phyloP scores from a whole-genome alignment of 2,113 vertebrate species.

The Lota lota region DNA sequence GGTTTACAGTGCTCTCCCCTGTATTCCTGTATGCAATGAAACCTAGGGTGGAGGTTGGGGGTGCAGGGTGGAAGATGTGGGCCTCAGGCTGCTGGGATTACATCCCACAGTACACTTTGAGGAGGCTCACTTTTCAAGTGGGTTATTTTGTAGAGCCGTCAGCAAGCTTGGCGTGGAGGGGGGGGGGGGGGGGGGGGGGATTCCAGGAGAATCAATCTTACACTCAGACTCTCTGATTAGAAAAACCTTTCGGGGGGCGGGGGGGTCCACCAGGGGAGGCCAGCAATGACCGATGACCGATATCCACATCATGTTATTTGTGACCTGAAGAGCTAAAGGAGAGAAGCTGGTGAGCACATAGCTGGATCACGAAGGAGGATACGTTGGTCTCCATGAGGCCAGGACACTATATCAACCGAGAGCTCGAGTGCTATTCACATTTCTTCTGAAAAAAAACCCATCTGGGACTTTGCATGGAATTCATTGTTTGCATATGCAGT shows the following conservation, averaged over 20 bases:
- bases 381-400: background rate
- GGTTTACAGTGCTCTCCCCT: conserved; percentile 40
- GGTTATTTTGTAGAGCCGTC: conserved; percentile 14
- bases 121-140: conserved; percentile 13
- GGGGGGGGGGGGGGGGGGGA: conserved; percentile 30
- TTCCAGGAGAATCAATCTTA: conserved; percentile 28
- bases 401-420: conserved; percentile 24
- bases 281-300: conserved; percentile 25
- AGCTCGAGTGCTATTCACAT: conserved; percentile 1
- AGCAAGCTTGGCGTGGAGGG: conserved; percentile 21
- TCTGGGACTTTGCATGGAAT: background rate
- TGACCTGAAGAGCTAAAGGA: background rate
- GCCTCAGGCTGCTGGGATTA: conserved; percentile 3
- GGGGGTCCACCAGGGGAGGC: conserved; percentile 9
- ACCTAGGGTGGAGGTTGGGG: background rate
- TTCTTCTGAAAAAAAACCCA: background rate
- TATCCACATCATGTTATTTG: conserved; percentile 18
- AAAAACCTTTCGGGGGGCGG: background rate
- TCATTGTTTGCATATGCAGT: background rate
- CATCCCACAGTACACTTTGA: conserved; percentile 18
- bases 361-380: conserved; percentile 1
- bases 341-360: conserved; percentile 18
- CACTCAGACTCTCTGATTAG: conserved; percentile 6
- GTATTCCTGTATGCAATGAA: conserved; percentile 27
- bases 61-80: too few relatives aligned